These are phyloP conservation scores for Acipenser oxyrinchus DNA, from an alignment of 2,797 vertebrate genomes.

Conservation along the genomic window DNA sequence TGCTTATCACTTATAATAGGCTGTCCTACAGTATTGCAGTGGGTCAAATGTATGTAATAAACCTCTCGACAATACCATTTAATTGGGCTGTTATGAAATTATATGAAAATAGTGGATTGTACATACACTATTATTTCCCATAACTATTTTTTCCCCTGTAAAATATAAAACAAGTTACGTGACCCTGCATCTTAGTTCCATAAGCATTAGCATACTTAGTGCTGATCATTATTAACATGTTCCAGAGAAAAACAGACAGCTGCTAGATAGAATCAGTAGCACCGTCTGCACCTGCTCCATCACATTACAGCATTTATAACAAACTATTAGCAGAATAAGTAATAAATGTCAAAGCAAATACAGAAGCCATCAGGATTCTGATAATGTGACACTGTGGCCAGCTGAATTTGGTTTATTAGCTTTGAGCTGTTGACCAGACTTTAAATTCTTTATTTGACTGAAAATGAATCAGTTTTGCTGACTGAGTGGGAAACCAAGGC, in stretches of 20 bases:
- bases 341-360: constrained; percentile 22
- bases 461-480: no score
- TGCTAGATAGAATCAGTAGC: constrained; percentile 51
- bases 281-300: constrained; percentile 45
- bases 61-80: no score
- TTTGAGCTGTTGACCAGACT: background rate
- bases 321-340: constrained; percentile 36
- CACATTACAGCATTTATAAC: constrained; percentile 34
- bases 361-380: constrained; percentile 4
- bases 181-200: constrained; percentile 26
- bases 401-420: constrained; percentile 16
- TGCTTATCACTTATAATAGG: no score
- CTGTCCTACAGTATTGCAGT: no score
- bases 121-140: no score
- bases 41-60: no score
- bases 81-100: no score
- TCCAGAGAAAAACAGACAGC: constrained; percentile 51
- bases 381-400: background rate
- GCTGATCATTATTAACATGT: constrained; percentile 40
- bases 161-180: constrained; percentile 22
- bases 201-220: constrained; percentile 40
- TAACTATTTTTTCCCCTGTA: no score
- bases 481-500: no score
- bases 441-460: no score
- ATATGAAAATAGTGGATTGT: no score